These are phyloP conservation scores for Arbacia lixula DNA, from an alignment of 53 echinoderm and acorn worm species.

Conservation along the genomic window DNA sequence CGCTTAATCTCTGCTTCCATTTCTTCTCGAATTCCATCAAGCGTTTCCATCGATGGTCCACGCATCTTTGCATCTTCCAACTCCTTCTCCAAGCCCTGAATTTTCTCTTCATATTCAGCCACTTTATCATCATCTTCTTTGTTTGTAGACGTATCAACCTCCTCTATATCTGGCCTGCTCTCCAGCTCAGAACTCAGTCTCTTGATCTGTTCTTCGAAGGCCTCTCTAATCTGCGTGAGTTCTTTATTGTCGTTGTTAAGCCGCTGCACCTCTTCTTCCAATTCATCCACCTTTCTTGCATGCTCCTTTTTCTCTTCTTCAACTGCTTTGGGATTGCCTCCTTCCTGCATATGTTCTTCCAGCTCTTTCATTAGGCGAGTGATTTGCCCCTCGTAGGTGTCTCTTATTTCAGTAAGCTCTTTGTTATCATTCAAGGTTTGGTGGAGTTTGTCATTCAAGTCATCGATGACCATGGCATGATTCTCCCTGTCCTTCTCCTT, in stretches of 20 bases:
- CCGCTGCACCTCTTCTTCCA: slow-evolving; percentile 59
- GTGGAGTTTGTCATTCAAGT: slow-evolving; percentile 51
- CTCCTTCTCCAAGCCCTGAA: slow-evolving; percentile 24
- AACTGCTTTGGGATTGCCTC: slow-evolving; percentile 49
- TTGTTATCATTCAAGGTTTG: slow-evolving; percentile 44
- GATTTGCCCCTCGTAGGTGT: slow-evolving; percentile 54
- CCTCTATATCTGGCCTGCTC: slow-evolving; percentile 11
- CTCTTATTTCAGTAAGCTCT: slow-evolving; percentile 46
- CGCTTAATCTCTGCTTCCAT: slow-evolving; percentile 71
- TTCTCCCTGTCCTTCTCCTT: slow-evolving; percentile 46
- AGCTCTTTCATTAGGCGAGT: slow-evolving; percentile 54
- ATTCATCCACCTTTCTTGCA: slow-evolving; percentile 42
- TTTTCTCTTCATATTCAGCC: slow-evolving; percentile 36
- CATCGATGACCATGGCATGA: slow-evolving; percentile 46
- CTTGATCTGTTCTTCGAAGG: slow-evolving; percentile 32
- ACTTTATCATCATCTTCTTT: slow-evolving; percentile 24
- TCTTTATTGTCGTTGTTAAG: slow-evolving; percentile 50
- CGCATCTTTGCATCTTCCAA: slow-evolving; percentile 35
- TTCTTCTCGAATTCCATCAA: slow-evolving; percentile 50
- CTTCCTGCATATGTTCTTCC: slow-evolving; percentile 29
- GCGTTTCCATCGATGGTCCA: slow-evolving; percentile 35
- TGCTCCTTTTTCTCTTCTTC: slow-evolving; percentile 31
- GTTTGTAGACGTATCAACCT: background rate
- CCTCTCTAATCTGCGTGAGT: slow-evolving; percentile 59
- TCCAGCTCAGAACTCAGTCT: slow-evolving; percentile 44